Conservation (phyloP, 1,140 invertebrate species). For the Drosophila nasuta region DNA sequence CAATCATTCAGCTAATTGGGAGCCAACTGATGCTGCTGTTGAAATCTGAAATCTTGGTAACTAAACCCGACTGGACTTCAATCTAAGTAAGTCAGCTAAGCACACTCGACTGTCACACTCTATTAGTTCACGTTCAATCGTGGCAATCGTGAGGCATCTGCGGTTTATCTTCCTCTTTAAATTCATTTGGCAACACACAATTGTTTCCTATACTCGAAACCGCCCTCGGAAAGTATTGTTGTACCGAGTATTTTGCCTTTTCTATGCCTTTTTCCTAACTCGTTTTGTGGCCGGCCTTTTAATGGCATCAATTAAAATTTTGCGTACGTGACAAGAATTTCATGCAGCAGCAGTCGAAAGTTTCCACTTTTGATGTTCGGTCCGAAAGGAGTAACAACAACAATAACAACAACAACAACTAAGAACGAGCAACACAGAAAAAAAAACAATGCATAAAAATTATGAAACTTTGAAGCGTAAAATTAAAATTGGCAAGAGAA, state of each 20-base stretch:
- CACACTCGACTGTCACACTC: neutral
- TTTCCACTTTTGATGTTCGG: constrained; percentile 66
- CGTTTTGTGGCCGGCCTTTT: constrained; percentile 48
- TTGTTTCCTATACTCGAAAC: constrained; percentile 33
- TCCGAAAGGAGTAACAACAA: constrained; percentile 42
- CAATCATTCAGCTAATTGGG: constrained; percentile 63
- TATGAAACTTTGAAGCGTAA: constrained; percentile 77
- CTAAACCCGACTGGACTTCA: neutral
- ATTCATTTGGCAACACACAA: constrained; percentile 35
- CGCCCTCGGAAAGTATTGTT: neutral
- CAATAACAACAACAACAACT: constrained; percentile 23
- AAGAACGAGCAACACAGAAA: constrained; percentile 29
- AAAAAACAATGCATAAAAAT: constrained; percentile 61
- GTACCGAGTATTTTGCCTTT: neutral
- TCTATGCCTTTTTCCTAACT: constrained; percentile 24
- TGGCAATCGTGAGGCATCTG: neutral
- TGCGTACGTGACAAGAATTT: constrained; percentile 82
- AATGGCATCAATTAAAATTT: constrained; percentile 81
- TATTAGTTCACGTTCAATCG: neutral
- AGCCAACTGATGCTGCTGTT: constrained; percentile 1
- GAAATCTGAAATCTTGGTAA: neutral
- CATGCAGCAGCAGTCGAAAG: constrained; percentile 39
- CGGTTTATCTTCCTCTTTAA: constrained; percentile 20
- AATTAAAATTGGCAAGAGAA: constrained; percentile 62
- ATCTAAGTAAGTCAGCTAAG: neutral